These are phyloP conservation scores for Rhingia campestris DNA, from an alignment of 2,888 invertebrate genomes.

Conservation along the genomic window DNA sequence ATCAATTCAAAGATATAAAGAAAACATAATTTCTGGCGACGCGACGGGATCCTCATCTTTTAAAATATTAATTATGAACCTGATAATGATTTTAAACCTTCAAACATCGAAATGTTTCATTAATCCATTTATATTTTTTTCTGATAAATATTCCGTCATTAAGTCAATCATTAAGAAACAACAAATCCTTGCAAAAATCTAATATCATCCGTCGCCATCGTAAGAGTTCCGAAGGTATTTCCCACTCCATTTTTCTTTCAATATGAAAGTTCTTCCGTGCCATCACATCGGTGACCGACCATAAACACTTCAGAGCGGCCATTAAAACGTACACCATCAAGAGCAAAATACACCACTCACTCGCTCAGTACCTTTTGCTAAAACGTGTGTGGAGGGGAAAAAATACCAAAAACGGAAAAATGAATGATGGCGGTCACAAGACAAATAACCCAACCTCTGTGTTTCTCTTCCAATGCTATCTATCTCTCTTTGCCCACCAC, in stretches of 20 bases:
- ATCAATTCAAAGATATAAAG: no score
- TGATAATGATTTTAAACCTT: no score
- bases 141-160: no score
- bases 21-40: no score
- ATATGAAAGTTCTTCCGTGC: conserved; percentile 63
- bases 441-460: conserved; percentile 82
- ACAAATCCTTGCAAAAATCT: neutral
- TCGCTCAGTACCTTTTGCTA: neutral
- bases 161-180: conserved; percentile 16
- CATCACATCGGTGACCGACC: conserved; percentile 77
- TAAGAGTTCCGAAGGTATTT: conserved; percentile 13
- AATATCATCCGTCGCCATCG: conserved; percentile 38
- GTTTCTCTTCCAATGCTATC: conserved; percentile 65
- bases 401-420: conserved; percentile 75
- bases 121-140: no score
- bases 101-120: no score
- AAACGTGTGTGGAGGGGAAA: conserved; percentile 64
- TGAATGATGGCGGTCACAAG: conserved; percentile 82
- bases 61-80: no score
- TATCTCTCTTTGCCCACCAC: conserved; percentile 55
- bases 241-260: conserved; percentile 42
- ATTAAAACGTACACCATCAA: conserved; percentile 79
- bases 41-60: no score
- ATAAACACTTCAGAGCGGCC: conserved; percentile 83
- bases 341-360: conserved; percentile 28